Percentiles rank a stretch among this genome's conserved stretches.
Conservation (phyloP, 2,113 vertebrate genomes). For the Bubo bubo region DNA sequence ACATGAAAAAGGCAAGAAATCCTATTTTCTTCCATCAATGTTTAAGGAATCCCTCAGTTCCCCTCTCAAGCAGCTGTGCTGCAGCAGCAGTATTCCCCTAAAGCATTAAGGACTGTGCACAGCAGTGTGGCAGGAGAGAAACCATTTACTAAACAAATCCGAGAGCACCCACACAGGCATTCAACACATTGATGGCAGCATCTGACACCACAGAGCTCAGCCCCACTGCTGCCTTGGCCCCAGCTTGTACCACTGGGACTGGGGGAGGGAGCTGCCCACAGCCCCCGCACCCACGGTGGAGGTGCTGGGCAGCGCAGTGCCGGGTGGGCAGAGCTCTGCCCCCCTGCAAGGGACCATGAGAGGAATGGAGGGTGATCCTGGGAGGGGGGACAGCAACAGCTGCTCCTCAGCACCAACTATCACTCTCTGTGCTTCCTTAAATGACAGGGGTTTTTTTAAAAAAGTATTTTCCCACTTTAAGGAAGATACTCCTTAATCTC, state of each 20-base stretch:
- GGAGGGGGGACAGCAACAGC: background rate
- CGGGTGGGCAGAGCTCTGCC: background rate
- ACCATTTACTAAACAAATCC: background rate
- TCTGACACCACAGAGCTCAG: too few relatives aligned
- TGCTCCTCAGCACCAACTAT: background rate
- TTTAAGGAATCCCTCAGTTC: background rate
- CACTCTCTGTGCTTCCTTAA: background rate
- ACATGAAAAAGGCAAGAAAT: background rate
- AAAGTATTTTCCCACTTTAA: background rate
- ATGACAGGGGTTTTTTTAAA: background rate
- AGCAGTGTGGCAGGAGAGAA: background rate
- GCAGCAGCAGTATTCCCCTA: background rate
- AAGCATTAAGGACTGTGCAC: background rate
- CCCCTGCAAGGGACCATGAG: background rate
- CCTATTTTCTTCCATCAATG: background rate
- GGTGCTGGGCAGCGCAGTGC: too few relatives aligned
- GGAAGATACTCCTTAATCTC: conserved; percentile 79
- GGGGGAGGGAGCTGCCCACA: background rate
- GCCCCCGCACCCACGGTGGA: background rate
- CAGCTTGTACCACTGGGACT: background rate
- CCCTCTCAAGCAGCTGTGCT: background rate
- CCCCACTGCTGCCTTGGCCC: background rate
- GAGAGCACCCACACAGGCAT: background rate
- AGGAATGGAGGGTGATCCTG: background rate
- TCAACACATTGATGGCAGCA: background rate